Base-by-base conservation (phyloP, 2,888 invertebrate genomes). In the Exephanes ischioxanthus region DNA sequence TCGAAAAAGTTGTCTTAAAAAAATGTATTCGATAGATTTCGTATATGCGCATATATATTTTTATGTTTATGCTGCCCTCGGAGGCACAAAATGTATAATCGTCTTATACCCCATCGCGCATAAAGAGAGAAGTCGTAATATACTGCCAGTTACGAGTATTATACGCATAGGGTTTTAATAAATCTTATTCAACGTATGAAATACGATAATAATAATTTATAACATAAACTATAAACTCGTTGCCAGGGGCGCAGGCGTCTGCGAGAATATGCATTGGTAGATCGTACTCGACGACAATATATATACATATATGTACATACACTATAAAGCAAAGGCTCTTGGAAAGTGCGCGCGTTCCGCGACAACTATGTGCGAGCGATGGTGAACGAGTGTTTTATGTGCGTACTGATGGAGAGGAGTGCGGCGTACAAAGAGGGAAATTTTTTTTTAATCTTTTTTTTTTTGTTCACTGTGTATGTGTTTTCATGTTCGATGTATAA, bases 121-220 rank as follows among this genome's bases (percentile, higher is more conserved):
- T 51, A 82, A 26, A 55, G 67, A 45, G 41, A 22, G 72, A 76
- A 53, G 66, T 77, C 63, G 86, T 87, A 88, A 89, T 88, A 88
- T 91, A 92, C 90, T 88, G 89, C 87, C 90, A 83, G 89, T 88
- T 88, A 89, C 89, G 90, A 87, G 89, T 90, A 89, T 16, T 90
- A 91, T 91, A 92, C 91, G 91, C 90, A 90, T 91, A 91, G 92
- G 91, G 90, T 92, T 92, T 92, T 91, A 91, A 92, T 92, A 92
- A 92, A 92, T 92, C 92, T 92, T 90, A 92, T 92, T 92, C 86
- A 80, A 79, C 67, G 88, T 87, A 86, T 88, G 88, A 88, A 93
- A 93, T 93, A 93, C 92, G 93, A 91, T 93, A 93, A 93, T 93
- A 93, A 93, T 93, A 92, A 93, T 93, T 93, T 92, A 93, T 91